A percentile compares a stretch with the other conserved stretches of the same genome.
Conservation (phyloP, 2,797 vertebrate species). For the Syndactyla subalaris region DNA sequence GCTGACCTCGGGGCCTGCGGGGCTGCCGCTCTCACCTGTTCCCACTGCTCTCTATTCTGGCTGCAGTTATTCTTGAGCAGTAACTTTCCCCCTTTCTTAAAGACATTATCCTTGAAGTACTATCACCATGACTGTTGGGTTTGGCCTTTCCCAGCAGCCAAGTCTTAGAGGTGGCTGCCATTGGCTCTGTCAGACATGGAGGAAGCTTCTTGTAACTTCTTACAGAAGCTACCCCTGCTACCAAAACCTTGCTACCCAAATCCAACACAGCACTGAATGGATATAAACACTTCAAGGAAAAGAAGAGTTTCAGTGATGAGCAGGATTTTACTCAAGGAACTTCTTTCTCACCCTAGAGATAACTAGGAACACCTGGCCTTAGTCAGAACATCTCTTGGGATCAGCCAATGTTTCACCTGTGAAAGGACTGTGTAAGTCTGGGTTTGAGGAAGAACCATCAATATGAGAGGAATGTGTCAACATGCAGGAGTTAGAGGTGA, state of each 20-base stretch:
- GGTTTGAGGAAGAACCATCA: background rate
- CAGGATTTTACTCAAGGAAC: background rate
- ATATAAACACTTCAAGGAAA: background rate
- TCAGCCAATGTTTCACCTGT: background rate
- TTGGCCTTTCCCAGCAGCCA: background rate
- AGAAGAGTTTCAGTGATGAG: background rate
- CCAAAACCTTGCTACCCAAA: background rate
- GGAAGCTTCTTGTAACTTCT: background rate
- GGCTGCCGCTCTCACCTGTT: no score
- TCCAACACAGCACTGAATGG: background rate
- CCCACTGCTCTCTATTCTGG: background rate
- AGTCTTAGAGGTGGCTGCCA: rapidly evolving
- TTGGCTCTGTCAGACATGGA: rapidly evolving
- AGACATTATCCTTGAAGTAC: background rate
- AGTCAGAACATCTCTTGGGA: background rate
- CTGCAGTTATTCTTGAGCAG: background rate
- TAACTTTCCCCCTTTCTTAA: background rate
- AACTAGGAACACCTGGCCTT: background rate
- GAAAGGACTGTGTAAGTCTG: background rate
- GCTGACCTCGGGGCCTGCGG: background rate
- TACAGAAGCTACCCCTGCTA: background rate
- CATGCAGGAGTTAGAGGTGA: background rate
- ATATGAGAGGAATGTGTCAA: background rate
- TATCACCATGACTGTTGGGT: rapidly evolving
- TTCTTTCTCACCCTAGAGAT: background rate